These are phyloP conservation scores for Cantharis rustica DNA, from an alignment of 2,888 invertebrate species.

Conservation along the genomic window DNA sequence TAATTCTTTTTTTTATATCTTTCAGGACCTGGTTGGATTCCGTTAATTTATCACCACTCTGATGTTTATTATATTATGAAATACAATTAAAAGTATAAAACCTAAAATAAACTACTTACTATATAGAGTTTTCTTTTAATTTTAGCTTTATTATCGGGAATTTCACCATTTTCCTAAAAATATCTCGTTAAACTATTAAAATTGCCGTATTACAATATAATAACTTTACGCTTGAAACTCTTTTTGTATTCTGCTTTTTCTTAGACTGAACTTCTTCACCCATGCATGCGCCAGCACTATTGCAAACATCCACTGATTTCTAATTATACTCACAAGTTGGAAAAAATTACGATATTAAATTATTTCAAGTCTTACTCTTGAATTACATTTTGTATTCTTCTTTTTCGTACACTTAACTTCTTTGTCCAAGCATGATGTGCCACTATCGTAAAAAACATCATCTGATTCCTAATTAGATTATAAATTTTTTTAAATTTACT, in stretches of 20 bases:
- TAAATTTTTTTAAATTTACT: too few species aligned
- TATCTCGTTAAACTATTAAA: background rate
- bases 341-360: too few species aligned
- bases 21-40: background rate
- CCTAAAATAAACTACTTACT: background rate
- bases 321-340: too few species aligned
- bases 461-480: too few species aligned
- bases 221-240: background rate
- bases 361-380: too few species aligned
- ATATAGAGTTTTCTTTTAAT: background rate
- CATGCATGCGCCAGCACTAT: too few species aligned
- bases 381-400: too few species aligned
- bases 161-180: background rate
- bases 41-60: background rate
- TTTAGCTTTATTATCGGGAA: background rate
- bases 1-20: background rate
- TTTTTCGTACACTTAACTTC: too few species aligned
- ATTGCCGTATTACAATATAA: background rate
- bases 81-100: too few species aligned
- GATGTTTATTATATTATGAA: background rate
- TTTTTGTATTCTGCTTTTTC: background rate
- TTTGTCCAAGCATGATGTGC: too few species aligned
- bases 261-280: background rate
- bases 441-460: too few species aligned
- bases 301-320: too few species aligned